These are phyloP conservation scores for Syrista parreyssii DNA, from an alignment of 2,888 invertebrate species.

Conservation along the genomic window DNA sequence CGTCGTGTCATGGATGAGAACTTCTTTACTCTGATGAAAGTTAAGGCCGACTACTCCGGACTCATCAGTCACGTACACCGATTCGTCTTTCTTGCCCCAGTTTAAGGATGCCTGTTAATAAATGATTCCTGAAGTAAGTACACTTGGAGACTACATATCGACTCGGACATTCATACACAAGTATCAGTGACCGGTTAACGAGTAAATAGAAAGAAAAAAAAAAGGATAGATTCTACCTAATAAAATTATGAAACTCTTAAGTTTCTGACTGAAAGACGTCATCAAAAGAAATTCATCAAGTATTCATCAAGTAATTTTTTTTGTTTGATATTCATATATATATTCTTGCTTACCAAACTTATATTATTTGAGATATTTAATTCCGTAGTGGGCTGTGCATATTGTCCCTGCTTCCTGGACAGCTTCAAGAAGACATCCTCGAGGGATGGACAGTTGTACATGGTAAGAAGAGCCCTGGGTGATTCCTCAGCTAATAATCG, in stretches of 20 bases:
- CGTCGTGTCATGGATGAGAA: constrained; percentile 79
- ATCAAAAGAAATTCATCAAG: no score
- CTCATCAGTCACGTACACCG: constrained; percentile 86
- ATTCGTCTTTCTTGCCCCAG: constrained; percentile 85
- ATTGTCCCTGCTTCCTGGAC: constrained; percentile 77
- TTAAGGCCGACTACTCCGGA: constrained; percentile 88
- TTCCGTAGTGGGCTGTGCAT: constrained; percentile 64
- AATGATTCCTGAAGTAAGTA: neutral
- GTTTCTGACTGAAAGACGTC: no score
- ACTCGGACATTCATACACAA: no score
- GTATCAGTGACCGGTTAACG: no score
- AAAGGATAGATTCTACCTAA: no score
- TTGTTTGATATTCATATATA: neutral
- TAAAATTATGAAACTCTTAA: no score
- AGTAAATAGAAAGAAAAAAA: no score
- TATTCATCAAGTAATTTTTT: no score
- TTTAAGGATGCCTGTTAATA: constrained; percentile 76
- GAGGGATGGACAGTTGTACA: constrained; percentile 85
- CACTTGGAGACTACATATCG: no score
- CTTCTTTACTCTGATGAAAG: constrained; percentile 92
- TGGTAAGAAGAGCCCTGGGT: constrained; percentile 83
- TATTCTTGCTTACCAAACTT: constrained; percentile 69
- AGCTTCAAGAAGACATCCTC: constrained; percentile 95
- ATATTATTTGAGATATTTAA: constrained; percentile 81
- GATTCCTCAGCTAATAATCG: constrained; percentile 90